Percentiles rank a stretch among this genome's conserved stretches.
phyloP scores from a whole-genome alignment of 2,797 vertebrate genomes.

The Enteromius radiatus region DNA sequence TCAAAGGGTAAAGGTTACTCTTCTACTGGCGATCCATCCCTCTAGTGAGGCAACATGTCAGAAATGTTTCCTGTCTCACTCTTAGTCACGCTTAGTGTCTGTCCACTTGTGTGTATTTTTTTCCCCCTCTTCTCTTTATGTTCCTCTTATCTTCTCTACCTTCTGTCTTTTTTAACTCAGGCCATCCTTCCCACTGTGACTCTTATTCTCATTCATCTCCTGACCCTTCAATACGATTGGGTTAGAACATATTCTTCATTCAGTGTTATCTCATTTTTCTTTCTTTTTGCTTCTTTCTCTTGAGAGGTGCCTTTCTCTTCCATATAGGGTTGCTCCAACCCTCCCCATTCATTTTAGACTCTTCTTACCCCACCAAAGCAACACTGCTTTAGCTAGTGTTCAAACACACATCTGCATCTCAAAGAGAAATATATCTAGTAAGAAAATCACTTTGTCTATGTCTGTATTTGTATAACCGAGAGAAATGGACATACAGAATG shows the following conservation, averaged over 20 bases:
- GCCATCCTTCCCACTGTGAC: conserved; percentile 51
- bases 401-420: background rate
- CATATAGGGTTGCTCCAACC: conserved; percentile 47
- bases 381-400: background rate
- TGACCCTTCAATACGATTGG: conserved; percentile 47
- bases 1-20: conserved; percentile 68
- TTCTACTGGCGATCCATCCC: conserved; percentile 62
- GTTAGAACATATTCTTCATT: conserved; percentile 51
- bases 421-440: conserved; percentile 30
- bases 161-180: conserved; percentile 46
- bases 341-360: conserved; percentile 32
- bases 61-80: conserved; percentile 69
- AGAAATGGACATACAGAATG: background rate
- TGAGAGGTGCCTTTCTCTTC: conserved; percentile 51
- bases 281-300: conserved; percentile 53
- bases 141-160: conserved; percentile 54
- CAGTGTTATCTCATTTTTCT: conserved; percentile 43
- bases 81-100: conserved; percentile 62
- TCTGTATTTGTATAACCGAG: background rate
- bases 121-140: conserved; percentile 39
- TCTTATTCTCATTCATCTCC: conserved; percentile 53
- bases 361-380: conserved; percentile 11
- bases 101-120: conserved; percentile 59
- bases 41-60: conserved; percentile 71
- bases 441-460: background rate